Evolutionary conservation across 23 tunicate genomes (phyloP), one percentile per base, ranked within the genome.

Genomic region (Oikopleura albicans): DNA sequence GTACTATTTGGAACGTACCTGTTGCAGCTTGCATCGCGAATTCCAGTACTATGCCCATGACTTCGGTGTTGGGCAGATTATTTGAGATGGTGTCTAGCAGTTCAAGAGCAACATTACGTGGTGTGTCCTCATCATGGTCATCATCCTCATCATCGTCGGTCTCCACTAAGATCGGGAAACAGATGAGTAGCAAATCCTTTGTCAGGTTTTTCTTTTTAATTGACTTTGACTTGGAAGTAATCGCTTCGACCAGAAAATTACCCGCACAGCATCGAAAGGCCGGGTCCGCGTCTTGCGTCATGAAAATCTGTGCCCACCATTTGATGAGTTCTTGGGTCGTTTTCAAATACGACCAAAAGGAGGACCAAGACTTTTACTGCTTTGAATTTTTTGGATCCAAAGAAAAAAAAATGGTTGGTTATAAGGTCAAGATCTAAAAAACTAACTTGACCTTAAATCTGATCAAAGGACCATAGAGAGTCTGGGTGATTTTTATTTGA

Each of bases 151-250:
- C 79, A 22, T 71, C 79, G 31, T 71, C 79, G 12, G 63, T 22
- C 31, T 71, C 79, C 79, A 71, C 31, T 4, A 71, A 29, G 31
- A 71, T 31, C 2, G 79, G 79, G 37, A 71, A 71, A 29, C 36
- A 16, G 35, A 71, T 16, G 2, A 22, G 79, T 29, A 71, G 2
- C 28, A 71, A 37, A 31, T 71, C 79, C 35, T 71, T 16, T 71
- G 79, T 71, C 79, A 71, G 28, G 28, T 71, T 71, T 71, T 71
- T 71, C 79, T 71, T 71, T 71, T 71, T 71, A 31, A 71, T 71
- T 22, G 35, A 27, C 37, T 71, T 71, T 37, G 79, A 71, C 37
- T 71, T 71, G 28, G 79, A 2, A 37, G 33, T 12, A 16, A 71
- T 37, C 2, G 36, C 79, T 37, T 71, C 37, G 27, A 29, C 31